Evolutionary conservation across 2,113 vertebrate species (phyloP).

Genomic region (Cathartes aura): DNA sequence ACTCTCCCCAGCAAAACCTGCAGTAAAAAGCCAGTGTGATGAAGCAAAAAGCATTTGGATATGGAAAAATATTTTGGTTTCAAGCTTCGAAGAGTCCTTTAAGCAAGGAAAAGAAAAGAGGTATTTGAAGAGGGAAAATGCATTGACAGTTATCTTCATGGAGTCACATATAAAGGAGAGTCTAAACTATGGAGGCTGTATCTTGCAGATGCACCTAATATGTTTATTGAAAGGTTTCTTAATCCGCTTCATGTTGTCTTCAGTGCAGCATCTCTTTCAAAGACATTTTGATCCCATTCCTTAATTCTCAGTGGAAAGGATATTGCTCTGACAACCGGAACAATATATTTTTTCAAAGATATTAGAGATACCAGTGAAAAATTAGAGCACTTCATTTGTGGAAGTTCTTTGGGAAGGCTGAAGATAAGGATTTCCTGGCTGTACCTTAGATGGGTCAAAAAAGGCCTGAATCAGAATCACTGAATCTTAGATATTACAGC

Average conservation of each 20-base stretch:
- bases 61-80: too few species aligned
- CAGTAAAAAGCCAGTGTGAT: too few species aligned
- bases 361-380: too few species aligned
- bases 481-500: neutral
- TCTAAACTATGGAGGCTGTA: neutral
- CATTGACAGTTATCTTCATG: neutral
- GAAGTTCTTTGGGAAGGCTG: too few species aligned
- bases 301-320: neutral
- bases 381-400: too few species aligned
- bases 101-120: too few species aligned
- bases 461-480: neutral
- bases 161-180: conserved; percentile 12
- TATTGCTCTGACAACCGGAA: neutral
- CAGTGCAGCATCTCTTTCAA: conserved; percentile 21
- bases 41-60: too few species aligned
- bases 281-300: neutral
- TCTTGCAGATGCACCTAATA: neutral
- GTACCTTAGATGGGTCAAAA: neutral
- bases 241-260: neutral
- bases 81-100: too few species aligned
- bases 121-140: too few species aligned
- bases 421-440: neutral
- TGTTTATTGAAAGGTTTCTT: neutral
- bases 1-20: too few species aligned
- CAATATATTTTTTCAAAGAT: too few species aligned